These are phyloP conservation scores for Onychomys arenicola DNA, from an alignment of 2,797 vertebrate genomes.

Conservation along the genomic window DNA sequence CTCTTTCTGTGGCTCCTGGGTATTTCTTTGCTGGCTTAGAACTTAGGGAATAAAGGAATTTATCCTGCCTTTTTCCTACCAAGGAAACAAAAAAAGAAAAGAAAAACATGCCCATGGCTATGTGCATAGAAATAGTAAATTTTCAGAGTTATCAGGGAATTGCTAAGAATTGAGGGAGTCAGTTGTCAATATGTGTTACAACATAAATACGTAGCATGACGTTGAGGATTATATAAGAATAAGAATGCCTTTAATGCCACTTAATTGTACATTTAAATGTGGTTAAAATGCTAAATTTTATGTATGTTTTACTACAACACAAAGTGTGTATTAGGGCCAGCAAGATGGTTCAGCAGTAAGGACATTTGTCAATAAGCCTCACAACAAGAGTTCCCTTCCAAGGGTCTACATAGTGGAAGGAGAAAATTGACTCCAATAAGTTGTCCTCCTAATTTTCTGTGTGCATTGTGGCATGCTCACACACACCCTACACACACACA, in stretches of 20 bases:
- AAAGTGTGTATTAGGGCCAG: neutral
- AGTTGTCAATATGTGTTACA: neutral
- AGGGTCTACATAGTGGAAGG: too few species aligned
- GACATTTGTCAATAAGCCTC: neutral
- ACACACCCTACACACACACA: neutral
- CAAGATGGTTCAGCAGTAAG: neutral
- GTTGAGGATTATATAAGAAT: neutral
- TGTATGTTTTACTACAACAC: neutral
- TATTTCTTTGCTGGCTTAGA: neutral
- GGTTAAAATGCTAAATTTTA: neutral
- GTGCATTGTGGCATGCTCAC: neutral
- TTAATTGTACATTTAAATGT: neutral
- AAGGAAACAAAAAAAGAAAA: neutral
- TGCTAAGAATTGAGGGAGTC: neutral
- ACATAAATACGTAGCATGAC: neutral
- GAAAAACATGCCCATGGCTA: neutral
- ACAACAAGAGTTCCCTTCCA: neutral
- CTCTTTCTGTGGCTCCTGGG: neutral
- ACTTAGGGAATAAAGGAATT: neutral
- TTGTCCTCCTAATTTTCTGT: neutral
- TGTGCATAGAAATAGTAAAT: neutral
- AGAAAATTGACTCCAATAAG: neutral
- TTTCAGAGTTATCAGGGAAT: neutral
- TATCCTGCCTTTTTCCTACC: neutral
- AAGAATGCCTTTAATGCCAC: neutral